Evolutionary conservation across 1,140 invertebrate genomes (phyloP), one percentile per base, ranked within the genome.

Genomic region (Leucophenga varia): DNA sequence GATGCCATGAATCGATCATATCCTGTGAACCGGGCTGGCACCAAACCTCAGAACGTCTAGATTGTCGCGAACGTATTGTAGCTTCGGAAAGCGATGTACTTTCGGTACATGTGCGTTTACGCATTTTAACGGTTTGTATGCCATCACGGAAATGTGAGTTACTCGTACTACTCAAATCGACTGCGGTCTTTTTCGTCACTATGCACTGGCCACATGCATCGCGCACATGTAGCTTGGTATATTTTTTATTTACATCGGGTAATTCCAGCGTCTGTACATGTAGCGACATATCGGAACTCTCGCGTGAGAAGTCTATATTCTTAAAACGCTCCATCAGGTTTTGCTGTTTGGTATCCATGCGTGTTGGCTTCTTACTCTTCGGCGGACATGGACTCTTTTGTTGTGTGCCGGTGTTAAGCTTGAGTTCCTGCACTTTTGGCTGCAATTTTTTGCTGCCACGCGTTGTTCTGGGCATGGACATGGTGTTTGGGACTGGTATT

Each of bases 241-340:
- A 56, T 18, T 50, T 40, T 3, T 59, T 25, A 7, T 67, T 67
- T 6, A 17, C 64, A 37, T 67, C 59, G 1, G 63, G 63, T 25
- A 67, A 67, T 39, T 67, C 64, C 0, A 67, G 42, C 1, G 47
- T 67, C 36, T 67, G 63, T 1, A 68, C 56, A 2, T 64, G 50
- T 21, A 67, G 18, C 17, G 41, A 9, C 0, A 42, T 28, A 25
- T 52, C 43, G 18, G 64, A 67, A 16, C 67, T 53, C 3, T 52
- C 43, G 0, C 36, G 31, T 1, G 61, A 54, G 21, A 67, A 68
- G 10, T 67, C 57, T 9, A 67, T 59, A 14, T 67, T 67, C 16
- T 61, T 56, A n/a, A 68, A 67, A 17, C 59, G 44, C 7, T 44
- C 17, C 3, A 68, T 67, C 4, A 34, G 47, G 6, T 28, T 36